phyloP scores from a whole-genome alignment of 2,888 invertebrate species.

The Zygothrica quintamaculata region DNA sequence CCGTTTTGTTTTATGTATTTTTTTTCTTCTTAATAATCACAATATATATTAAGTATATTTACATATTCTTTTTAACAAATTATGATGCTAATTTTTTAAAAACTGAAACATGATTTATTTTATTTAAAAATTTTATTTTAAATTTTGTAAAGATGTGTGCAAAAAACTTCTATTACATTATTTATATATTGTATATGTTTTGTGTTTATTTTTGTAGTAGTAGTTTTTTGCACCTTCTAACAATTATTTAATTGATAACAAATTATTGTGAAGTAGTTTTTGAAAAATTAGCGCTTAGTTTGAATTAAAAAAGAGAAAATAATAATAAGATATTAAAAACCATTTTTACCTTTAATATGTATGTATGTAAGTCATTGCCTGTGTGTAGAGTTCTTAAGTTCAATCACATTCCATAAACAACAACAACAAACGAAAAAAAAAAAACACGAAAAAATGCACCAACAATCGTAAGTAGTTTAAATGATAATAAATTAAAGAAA shows the following conservation, averaged over 20 bases:
- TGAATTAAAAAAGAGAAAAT: conserved; percentile 1
- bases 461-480: conserved; percentile 64
- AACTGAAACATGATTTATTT: neutral
- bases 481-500: conserved; percentile 32
- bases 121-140: neutral
- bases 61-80: conserved; percentile 39
- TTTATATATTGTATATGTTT: conserved; percentile 51
- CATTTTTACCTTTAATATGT: no score
- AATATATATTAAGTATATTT: conserved; percentile 46
- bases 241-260: neutral
- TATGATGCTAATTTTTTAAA: conserved; percentile 64
- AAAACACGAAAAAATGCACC: conserved; percentile 32
- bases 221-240: conserved; percentile 74
- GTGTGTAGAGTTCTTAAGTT: conserved; percentile 55
- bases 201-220: conserved; percentile 57
- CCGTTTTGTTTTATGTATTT: conserved; percentile 56
- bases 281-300: conserved; percentile 63
- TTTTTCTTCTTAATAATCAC: conserved; percentile 21
- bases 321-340: no score
- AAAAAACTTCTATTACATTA: conserved; percentile 80
- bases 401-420: conserved; percentile 72
- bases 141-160: conserved; percentile 62
- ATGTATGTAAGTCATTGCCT: conserved; percentile 41
- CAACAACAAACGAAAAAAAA: no score
- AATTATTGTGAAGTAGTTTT: conserved; percentile 68